Conservation (phyloP, 2,797 vertebrate genomes). For the Sebastiscus tertius region DNA sequence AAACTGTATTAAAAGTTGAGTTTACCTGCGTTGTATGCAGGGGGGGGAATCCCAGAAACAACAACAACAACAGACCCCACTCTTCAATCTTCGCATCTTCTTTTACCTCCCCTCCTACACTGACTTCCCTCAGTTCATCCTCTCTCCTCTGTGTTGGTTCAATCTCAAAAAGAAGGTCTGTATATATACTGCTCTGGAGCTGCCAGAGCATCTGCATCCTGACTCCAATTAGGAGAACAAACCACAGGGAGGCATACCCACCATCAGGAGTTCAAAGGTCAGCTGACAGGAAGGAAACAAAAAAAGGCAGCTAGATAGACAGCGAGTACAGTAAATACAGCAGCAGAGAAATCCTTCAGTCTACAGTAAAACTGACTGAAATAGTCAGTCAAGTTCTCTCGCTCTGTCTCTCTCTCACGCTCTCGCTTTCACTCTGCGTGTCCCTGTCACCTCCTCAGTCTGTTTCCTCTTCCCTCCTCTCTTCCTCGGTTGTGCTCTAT, state of each 20-base stretch:
- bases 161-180: conserved; percentile 30
- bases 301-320: conserved; percentile 57
- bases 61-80: conserved; percentile 13
- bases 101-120: conserved; percentile 9
- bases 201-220: conserved; percentile 77
- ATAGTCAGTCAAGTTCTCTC: conserved; percentile 47
- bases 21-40: neutral
- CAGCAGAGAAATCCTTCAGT: conserved; percentile 37
- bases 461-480: conserved; percentile 71
- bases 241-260: conserved; percentile 70
- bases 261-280: conserved; percentile 75
- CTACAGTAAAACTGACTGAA: conserved; percentile 49
- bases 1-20: neutral
- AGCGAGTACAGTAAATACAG: conserved; percentile 51
- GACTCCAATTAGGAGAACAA: conserved; percentile 81
- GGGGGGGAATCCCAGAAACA: conserved; percentile 18
- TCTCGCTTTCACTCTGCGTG: conserved; percentile 51
- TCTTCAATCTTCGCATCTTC: conserved; percentile 15
- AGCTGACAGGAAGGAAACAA: conserved; percentile 70
- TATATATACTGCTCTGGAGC: conserved; percentile 40
- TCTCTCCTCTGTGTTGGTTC: conserved; percentile 28
- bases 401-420: conserved; percentile 39
- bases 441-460: conserved; percentile 71
- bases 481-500: conserved; percentile 80
- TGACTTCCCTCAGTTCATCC: conserved; percentile 22